Base-by-base conservation (phyloP, 1,140 invertebrate genomes). In the Nasonia vitripennis region DNA sequence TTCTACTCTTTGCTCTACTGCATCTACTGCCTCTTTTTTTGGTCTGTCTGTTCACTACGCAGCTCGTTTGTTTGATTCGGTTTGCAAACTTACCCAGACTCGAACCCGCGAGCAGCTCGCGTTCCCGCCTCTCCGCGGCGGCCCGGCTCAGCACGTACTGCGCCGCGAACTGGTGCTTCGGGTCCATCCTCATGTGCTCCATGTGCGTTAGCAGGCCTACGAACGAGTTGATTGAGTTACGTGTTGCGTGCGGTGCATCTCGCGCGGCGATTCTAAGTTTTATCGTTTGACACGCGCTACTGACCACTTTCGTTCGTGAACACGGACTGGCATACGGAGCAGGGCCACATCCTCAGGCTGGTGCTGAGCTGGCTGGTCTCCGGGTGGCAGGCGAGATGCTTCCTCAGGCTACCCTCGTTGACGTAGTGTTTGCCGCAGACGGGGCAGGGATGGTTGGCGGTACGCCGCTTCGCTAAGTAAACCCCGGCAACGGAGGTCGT, bases 131-230 rank as follows among this genome's bases (percentile, higher is more conserved):
- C 89, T 98, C 97, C 34, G 97, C 98, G 9, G 98, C 98, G 11
- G 97, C 98, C 88, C 97, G 94, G 86, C 97, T 98, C 79, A 98
- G 94, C 31, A 98, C 97, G 91, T 98, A 98, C 91, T 98, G 98
- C 37, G 98, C 98, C 51, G 98, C 98, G 91, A 98, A 98, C 91
- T 98, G 98, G 95, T 98, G 98, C 93, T 98, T 98, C 3, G 98
- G 97, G 93, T 98, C 98, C 97, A 98, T 98, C 89, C 98, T 95
- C 98, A 98, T 98, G 90, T 98, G 97, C 91, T 98, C 98, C 98
- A 98, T 98, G 91, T 98, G 98, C 86, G 96, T 97, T 80, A 98
- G 94, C 37, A 98, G 94, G 91, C 97, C 98, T 84, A 71, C 68
- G 68, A 71, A 31, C 68, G 68, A 27, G 31, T 71, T 71, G 7